Base-by-base conservation (phyloP, 2,888 invertebrate genomes). In the Euclidia mi region DNA sequence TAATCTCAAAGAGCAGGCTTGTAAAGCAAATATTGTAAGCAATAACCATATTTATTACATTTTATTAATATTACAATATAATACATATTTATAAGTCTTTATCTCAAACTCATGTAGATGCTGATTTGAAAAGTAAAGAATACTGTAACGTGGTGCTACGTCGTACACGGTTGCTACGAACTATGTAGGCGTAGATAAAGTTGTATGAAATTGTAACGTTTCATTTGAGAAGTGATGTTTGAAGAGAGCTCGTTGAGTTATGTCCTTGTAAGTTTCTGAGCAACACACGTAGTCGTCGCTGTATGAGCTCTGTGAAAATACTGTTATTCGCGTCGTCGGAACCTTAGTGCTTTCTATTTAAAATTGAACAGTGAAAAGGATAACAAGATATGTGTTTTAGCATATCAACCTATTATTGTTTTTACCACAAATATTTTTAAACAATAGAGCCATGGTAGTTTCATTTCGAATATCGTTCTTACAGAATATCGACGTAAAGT, bases 101-200 rank as follows among this genome's bases (percentile, higher is more conserved):
- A 67, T 67, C 53, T 61, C 52, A 51, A 69, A 59, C 64, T 56
- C n/a, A 68, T 56, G 52, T 59, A 56, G 29, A 55, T 44, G 6
- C 38, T 29, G 10, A 50, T 46, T 62, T 65, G 57, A 56, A 53
- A 61, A 55, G 47, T 44, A 44, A 73, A 62, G 53, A 68, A 48
- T 35, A 53, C 15, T 46, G 12, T 69, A 53, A 47, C 64, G 48
- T 45, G 53, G 46, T 15, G 48, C 59, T 70, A 69, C 70, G 70
- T 48, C 65, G 70, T 57, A 68, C 57, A 52, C 46, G 18, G 51
- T 67, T 59, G 70, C 70, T 69, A 64, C 70, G 69, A 50, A 52
- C 44, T 47, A 29, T 29, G 53, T 45, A 43, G 38, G 32, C 15
- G 55, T n/a, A n/a, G 51, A 69, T 64, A 62, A 69, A 56, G 42